Evolutionary conservation across 2,888 invertebrate species (phyloP), one percentile per base, ranked within the genome.

Genomic region (Agriotes lineatus): DNA sequence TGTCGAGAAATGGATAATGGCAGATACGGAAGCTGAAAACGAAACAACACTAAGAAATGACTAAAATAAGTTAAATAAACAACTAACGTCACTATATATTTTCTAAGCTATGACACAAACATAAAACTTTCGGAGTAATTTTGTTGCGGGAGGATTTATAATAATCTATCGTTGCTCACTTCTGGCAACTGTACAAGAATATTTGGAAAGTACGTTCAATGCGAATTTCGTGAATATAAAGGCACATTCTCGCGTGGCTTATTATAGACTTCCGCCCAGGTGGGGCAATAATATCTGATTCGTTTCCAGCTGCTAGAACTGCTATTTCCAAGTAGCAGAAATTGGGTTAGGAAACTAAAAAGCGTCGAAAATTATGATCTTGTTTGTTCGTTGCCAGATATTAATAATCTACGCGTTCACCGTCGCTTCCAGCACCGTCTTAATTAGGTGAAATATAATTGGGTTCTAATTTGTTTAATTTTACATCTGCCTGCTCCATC

Each of bases 271-370:
- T 52, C 35, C 52, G 33, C 52, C 25, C 33, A n/a, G 14, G 16
- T 33, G 33, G 18, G 30, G 52, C 52, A 33, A 30, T 33, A 52
- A 33, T 52, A 52, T 52, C 33, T 52, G 52, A 52, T 52, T 33
- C 52, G 33, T 52, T 52, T 52, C 52, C 52, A 52, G 25, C 52
- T 33, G 30, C n/a, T 33, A 33, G 5, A 20, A 3, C 19, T 12
- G 19, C 48, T 48, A 48, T 48, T 48, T 48, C 48, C 12, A 48
- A 20, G n/a, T 48, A n/a, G 12, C 9, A 6, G n/a, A 48, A 48
- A 48, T 48, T 48, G 22, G 48, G 20, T 48, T 48, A 19, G 22
- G 19, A 48, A 39, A 39, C n/a, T 45, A 10, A 48, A 48, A 22
- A 22, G 12, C n/a, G 1, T 10, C 6, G 0, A 48, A 48, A 48